A percentile compares a stretch with the other conserved stretches of the same genome.
These are phyloP conservation scores for Odontophorus gujanensis DNA, from an alignment of 2,113 vertebrate species.

Conservation along the genomic window DNA sequence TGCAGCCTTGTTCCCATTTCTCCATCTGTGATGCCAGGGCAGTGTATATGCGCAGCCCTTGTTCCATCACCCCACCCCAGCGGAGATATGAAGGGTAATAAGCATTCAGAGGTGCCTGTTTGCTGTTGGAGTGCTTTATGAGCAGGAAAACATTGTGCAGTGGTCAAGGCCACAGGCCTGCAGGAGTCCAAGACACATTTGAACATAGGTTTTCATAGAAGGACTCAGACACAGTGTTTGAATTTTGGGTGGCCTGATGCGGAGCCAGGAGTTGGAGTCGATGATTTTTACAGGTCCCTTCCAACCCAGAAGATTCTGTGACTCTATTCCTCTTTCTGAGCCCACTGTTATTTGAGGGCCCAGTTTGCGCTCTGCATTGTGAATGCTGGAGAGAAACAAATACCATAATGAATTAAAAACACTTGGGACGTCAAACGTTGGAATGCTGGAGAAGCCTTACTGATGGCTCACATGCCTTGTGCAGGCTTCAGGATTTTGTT, in stretches of 20 bases:
- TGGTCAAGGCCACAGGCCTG: neutral
- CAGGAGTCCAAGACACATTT: neutral
- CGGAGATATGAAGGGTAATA: accelerated
- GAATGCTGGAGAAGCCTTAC: neutral
- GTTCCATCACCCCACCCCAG: neutral
- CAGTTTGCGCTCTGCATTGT: neutral
- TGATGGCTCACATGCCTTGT: neutral
- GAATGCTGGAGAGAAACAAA: neutral
- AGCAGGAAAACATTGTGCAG: neutral
- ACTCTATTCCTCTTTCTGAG: neutral
- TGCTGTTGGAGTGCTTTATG: neutral
- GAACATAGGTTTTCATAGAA: too few relatives aligned
- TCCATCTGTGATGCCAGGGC: accelerated
- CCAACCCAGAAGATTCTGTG: neutral
- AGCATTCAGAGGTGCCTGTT: accelerated
- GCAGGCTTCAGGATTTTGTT: neutral
- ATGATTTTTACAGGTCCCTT: neutral
- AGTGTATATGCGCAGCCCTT: accelerated
- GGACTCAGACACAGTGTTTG: neutral
- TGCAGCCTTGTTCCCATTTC: neutral
- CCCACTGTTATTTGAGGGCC: neutral
- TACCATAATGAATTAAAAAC: neutral
- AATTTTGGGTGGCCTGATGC: neutral
- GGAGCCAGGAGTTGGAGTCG: neutral
- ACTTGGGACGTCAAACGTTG: neutral